Evolutionary conservation across 2,797 vertebrate species (phyloP).

Genomic region (Rhinichthys osculus): DNA sequence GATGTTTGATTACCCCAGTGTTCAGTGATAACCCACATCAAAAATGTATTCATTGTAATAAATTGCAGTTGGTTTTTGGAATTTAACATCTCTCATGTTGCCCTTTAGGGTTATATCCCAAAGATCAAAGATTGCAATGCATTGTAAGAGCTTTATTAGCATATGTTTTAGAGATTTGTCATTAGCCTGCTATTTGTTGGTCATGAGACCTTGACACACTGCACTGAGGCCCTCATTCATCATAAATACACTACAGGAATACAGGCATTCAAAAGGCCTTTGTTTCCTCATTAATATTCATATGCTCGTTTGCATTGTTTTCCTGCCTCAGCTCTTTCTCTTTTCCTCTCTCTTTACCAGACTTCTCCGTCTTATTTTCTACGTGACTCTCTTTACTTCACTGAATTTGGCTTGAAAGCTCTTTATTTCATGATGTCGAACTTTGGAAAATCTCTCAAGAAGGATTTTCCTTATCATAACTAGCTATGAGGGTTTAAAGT

Average conservation of each 20-base stretch:
- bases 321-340: slow-evolving; percentile 44
- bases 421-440: slow-evolving; percentile 65
- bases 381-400: slow-evolving; percentile 45
- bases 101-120: slow-evolving; percentile 58
- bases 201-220: slow-evolving; percentile 73
- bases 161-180: slow-evolving; percentile 75
- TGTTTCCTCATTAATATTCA: slow-evolving; percentile 70
- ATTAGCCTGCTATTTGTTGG: slow-evolving; percentile 77
- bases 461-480: slow-evolving; percentile 36
- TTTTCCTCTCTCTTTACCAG: slow-evolving; percentile 40
- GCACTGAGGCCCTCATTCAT: slow-evolving; percentile 72
- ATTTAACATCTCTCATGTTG: slow-evolving; percentile 60
- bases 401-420: slow-evolving; percentile 44
- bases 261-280: slow-evolving; percentile 61
- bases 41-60: slow-evolving; percentile 62
- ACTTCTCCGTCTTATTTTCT: slow-evolving; percentile 29
- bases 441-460: slow-evolving; percentile 52
- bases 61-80: slow-evolving; percentile 60
- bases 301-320: slow-evolving; percentile 63
- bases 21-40: slow-evolving; percentile 64
- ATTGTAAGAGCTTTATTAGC: slow-evolving; percentile 70
- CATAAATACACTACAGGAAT: slow-evolving; percentile 71
- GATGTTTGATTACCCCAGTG: slow-evolving; percentile 65
- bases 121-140: slow-evolving; percentile 70
- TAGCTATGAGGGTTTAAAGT: slow-evolving; percentile 24